phyloP scores from a whole-genome alignment of 2,888 invertebrate species.

The Platyscelio sp. region DNA sequence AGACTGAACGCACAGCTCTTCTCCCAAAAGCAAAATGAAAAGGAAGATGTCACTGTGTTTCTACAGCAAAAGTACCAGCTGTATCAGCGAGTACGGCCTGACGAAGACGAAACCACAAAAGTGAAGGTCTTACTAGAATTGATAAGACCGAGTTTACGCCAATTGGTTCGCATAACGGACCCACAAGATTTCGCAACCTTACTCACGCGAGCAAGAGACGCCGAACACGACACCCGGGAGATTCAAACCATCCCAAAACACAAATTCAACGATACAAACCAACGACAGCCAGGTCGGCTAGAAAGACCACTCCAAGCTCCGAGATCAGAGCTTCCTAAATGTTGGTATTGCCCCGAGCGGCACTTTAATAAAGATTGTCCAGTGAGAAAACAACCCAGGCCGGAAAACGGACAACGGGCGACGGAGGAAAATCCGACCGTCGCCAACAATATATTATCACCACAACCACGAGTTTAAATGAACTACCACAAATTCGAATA shows the following conservation, averaged over 20 bases:
- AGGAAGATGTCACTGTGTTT: slow-evolving; percentile 2
- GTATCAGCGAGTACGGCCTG: not conserved
- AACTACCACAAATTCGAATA: no score
- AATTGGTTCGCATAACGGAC: not conserved
- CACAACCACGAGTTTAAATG: no score
- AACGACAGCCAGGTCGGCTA: no score
- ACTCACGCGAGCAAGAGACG: not conserved
- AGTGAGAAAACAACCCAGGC: no score
- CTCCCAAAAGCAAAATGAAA: not conserved
- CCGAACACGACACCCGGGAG: not conserved
- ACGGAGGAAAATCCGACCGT: no score
- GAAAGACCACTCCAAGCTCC: no score
- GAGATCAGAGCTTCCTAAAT: no score
- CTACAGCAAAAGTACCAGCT: slow-evolving; percentile 8
- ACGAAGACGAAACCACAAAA: not conserved
- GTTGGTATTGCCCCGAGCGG: no score
- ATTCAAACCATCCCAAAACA: not conserved
- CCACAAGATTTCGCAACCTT: not conserved
- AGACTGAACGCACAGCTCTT: slow-evolving; percentile 13
- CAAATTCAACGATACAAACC: not conserved
- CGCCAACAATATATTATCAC: no score
- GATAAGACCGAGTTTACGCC: not conserved
- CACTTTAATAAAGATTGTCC: no score
- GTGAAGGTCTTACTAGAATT: not conserved
- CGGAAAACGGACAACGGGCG: no score